Base-by-base conservation (phyloP, 2,888 invertebrate genomes). In the Seira ritae region DNA sequence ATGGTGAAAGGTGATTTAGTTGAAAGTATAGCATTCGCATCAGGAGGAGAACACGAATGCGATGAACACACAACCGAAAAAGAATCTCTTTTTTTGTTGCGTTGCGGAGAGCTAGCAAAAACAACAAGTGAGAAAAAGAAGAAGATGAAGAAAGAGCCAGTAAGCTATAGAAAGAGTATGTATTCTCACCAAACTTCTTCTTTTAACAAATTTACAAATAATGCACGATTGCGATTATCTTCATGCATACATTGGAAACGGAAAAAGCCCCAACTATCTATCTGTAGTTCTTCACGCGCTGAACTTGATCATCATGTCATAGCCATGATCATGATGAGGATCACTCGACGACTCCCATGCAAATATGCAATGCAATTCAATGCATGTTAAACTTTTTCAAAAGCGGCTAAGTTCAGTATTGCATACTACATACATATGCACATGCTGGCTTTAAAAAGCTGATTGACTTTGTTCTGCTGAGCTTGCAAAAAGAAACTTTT, bases 1-100 rank as follows among this genome's bases (percentile, higher is more conserved):
- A 78, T 78, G 78, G 78, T 78, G 78, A 78, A 78, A 78, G 78
- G 78, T 78, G 78, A 78, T 78, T 78, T 78, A 71, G 78, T 70
- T 55, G 17, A 17, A 17, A 55, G 55, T 55, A 55, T 55, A 55
- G 55, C 12, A 55, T 55, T 17, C 6, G 67, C 65, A 65, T 65
- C 20, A 65, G 65, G 65, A 60, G n/a, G n/a, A 60, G n/a, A 65
- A 65, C 15, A 17, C 19, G 4, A 2, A 65, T 31, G 31, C 31
- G 55, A 12, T 55, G 55, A 8, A 12, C 55, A n/a, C 55, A 17
- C 55, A n/a, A 55, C 55, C 8, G 31, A 31, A 55, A 55, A 55
- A 55, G 55, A 55, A n/a, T 55, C 17, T 55, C 12, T 55, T 55
- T 55, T 55, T 42, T n/a, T n/a, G n/a, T n/a, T n/a, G n/a, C n/a